Evolutionary conservation across 2,888 invertebrate species (phyloP), one percentile per base, ranked within the genome.

Genomic region (Acleris holmiana): DNA sequence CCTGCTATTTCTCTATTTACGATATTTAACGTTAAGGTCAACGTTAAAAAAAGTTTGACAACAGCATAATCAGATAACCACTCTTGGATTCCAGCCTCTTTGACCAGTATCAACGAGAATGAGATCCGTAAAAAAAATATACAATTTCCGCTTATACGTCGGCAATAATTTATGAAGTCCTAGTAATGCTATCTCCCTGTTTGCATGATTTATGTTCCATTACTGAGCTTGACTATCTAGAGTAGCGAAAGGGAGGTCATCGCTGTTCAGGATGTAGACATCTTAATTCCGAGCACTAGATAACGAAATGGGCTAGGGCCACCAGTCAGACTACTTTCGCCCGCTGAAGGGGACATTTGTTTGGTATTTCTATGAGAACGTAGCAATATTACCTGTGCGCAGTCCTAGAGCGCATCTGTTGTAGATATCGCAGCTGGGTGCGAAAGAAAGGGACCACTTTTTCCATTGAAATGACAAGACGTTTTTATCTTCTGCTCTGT

Each of bases 1-100:
- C 85, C 82, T 85, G 87, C 80, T 81, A 79, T 85, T 88, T 83
- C 79, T 75, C 82, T 84, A 82, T 88, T 87, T 85, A 82, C 82
- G 79, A 83, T 83, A 80, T 82, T 79, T 79, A 76, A 79, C 84
- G 86, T 87, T 81, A 76, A 82, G 88, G 76, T 72, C 73, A 79
- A 76, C 77, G 69, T 50, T 58, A 66, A 67, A 69, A 66, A 61
- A 63, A 62, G 50, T 46, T 40, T 49, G 54, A 55, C 67, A 47
- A 66, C 23, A 29, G 40, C 25, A 49, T 58, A 48, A 54, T 59
- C 54, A 49, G 54, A 55, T 61, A 46, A 48, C 53, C 25, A 54
- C 64, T 64, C 59, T 65, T 54, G 21, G 49, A 59, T 59, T 23
- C 41, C 4, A 18, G 7, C 35, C 51, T 41, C 63, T 47, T 53